Percentiles rank a stretch among this genome's conserved stretches.
Evolutionary conservation across 2,797 vertebrate species (phyloP).

Genomic region (Halcyon smyrnensis): DNA sequence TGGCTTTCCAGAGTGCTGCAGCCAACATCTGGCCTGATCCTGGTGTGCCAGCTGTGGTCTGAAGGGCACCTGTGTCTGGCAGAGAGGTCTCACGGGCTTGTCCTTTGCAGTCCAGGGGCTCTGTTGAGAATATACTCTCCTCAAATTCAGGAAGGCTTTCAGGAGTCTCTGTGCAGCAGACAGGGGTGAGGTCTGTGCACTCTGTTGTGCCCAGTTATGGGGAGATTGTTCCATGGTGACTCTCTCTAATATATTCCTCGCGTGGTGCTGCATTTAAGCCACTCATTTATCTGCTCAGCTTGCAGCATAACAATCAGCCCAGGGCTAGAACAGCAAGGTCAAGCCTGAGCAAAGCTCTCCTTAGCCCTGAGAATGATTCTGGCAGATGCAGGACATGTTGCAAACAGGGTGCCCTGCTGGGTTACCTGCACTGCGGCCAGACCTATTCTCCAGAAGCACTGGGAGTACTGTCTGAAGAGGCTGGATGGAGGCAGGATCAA

Average conservation of each 20-base stretch:
- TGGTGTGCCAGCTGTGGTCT: neutral
- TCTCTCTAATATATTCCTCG: slow-evolving; percentile 9
- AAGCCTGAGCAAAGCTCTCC: neutral
- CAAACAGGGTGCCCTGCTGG: neutral
- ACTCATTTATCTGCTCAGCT: slow-evolving; percentile 37
- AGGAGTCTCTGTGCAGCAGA: neutral
- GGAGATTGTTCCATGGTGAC: neutral
- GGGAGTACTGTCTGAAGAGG: neutral
- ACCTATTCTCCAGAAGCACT: neutral
- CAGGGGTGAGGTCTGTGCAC: neutral
- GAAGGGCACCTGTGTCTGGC: neutral
- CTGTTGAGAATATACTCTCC: neutral
- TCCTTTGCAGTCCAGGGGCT: neutral
- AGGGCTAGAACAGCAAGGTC: slow-evolving; percentile 43
- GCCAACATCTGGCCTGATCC: neutral
- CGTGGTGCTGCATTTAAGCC: slow-evolving; percentile 32
- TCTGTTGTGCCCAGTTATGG: neutral
- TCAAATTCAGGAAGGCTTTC: neutral
- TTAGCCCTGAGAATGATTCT: neutral
- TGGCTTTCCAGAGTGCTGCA: neutral
- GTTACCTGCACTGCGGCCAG: neutral
- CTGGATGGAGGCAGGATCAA: neutral
- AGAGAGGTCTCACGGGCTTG: neutral
- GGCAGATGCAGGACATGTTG: neutral
- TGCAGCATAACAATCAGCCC: slow-evolving; percentile 24